phyloP scores from a whole-genome alignment of 1,140 invertebrate genomes.

The Drosophila sturtevanti region DNA sequence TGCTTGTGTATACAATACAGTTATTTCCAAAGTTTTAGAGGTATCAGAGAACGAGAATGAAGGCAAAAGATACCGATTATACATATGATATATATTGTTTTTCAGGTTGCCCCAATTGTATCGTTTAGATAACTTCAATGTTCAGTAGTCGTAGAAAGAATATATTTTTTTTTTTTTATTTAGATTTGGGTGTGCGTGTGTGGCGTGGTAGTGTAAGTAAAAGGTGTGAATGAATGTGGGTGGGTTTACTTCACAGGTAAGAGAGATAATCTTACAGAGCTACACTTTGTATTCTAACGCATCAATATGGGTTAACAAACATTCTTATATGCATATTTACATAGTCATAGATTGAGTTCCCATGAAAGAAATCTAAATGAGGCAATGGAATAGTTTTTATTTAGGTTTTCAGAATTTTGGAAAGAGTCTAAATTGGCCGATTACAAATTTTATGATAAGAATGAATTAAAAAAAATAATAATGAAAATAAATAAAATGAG shows the following conservation, averaged over 20 bases:
- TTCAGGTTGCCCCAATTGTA: constrained; percentile 48
- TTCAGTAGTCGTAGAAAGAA: not conserved
- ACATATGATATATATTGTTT: constrained; percentile 42
- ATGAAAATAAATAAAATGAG: too few species aligned
- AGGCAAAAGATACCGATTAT: constrained; percentile 48
- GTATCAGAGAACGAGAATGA: not conserved
- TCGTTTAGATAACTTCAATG: constrained; percentile 34
- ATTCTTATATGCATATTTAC: constrained; percentile 18
- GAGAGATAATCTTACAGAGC: not conserved
- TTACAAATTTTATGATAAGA: constrained; percentile 27
- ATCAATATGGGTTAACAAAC: constrained; percentile 32
- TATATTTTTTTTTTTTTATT: not conserved
- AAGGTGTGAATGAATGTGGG: constrained; percentile 7
- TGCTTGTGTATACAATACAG: constrained; percentile 45
- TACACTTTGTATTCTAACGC: constrained; percentile 18
- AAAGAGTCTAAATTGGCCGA: constrained; percentile 7
- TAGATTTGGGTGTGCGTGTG: not conserved
- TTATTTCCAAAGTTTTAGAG: not conserved
- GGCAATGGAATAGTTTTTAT: not conserved
- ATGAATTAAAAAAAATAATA: constrained; percentile 5
- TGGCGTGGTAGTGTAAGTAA: not conserved
- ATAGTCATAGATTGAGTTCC: constrained; percentile 25
- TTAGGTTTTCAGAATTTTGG: not conserved
- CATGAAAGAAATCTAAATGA: constrained; percentile 24
- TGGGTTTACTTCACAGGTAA: not conserved